phyloP scores from a whole-genome alignment of 2,797 vertebrate genomes.

The Characodon lateralis region DNA sequence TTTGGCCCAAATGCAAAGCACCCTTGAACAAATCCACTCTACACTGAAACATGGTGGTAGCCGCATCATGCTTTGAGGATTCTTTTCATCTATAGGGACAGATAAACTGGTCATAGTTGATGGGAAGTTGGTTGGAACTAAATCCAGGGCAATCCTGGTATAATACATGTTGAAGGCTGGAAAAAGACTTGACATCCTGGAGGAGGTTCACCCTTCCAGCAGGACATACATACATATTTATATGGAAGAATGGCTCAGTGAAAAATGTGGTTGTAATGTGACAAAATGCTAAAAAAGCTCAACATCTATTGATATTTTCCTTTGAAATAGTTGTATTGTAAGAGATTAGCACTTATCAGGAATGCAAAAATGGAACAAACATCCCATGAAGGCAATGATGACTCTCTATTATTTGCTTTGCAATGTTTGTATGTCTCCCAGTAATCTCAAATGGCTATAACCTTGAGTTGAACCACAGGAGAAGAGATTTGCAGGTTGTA shows the following conservation, averaged over 20 bases:
- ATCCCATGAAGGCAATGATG: conserved; percentile 13
- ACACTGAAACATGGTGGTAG: neutral
- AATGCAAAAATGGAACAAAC: conserved; percentile 9
- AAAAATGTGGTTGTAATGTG: neutral
- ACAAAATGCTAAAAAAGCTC: neutral
- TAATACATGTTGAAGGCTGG: too few species aligned
- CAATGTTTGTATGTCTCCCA: conserved; percentile 6
- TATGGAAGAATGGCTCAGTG: neutral
- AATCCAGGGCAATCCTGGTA: too few species aligned
- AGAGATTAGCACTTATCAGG: neutral
- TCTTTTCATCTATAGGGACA: neutral
- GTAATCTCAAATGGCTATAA: conserved; percentile 4
- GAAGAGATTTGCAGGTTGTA: neutral
- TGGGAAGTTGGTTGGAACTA: neutral
- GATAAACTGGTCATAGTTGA: neutral
- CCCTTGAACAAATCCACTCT: neutral
- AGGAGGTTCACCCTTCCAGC: too few species aligned
- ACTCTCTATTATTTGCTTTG: conserved; percentile 14
- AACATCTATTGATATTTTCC: neutral
- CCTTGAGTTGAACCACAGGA: conserved; percentile 8
- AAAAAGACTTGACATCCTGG: too few species aligned
- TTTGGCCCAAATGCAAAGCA: neutral
- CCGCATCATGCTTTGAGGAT: neutral
- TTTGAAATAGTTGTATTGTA: neutral
- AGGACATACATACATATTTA: neutral